phyloP scores from a whole-genome alignment of 2,113 vertebrate genomes.

The Coreoperca whiteheadi region DNA sequence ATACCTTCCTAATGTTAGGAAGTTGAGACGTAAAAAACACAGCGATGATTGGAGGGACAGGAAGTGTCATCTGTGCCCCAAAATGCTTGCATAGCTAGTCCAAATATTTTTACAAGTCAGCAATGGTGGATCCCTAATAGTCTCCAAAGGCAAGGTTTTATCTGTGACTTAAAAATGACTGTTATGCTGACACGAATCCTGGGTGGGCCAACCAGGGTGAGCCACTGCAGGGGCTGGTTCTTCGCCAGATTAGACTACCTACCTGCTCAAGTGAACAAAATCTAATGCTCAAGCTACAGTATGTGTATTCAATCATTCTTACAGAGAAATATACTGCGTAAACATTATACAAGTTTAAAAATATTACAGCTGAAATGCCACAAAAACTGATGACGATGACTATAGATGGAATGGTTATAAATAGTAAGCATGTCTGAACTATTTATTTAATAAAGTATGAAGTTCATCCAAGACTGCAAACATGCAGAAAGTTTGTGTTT shows the following conservation, averaged over 20 bases:
- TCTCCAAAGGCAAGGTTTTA: slow-evolving; percentile 60
- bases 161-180: slow-evolving; percentile 64
- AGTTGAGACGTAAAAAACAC: slow-evolving; percentile 47
- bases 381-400: slow-evolving; percentile 45
- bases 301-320: slow-evolving; percentile 14
- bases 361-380: slow-evolving; percentile 39
- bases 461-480: slow-evolving; percentile 47
- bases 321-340: slow-evolving; percentile 15
- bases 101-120: slow-evolving; percentile 71
- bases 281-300: slow-evolving; percentile 7
- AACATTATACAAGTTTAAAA: slow-evolving; percentile 42
- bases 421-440: slow-evolving; percentile 29
- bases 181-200: slow-evolving; percentile 67
- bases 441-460: slow-evolving; percentile 41
- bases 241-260: slow-evolving; percentile 17
- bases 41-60: slow-evolving; percentile 38
- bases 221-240: slow-evolving; percentile 44
- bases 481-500: slow-evolving; percentile 32
- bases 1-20: slow-evolving; percentile 25
- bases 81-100: slow-evolving; percentile 57
- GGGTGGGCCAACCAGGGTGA: slow-evolving; percentile 46
- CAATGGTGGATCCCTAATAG: slow-evolving; percentile 65
- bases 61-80: slow-evolving; percentile 59
- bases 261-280: slow-evolving; percentile 35
- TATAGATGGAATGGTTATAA: slow-evolving; percentile 32